These are phyloP conservation scores for Phaonia tiefii DNA, from an alignment of 2,888 invertebrate species.

Conservation along the genomic window DNA sequence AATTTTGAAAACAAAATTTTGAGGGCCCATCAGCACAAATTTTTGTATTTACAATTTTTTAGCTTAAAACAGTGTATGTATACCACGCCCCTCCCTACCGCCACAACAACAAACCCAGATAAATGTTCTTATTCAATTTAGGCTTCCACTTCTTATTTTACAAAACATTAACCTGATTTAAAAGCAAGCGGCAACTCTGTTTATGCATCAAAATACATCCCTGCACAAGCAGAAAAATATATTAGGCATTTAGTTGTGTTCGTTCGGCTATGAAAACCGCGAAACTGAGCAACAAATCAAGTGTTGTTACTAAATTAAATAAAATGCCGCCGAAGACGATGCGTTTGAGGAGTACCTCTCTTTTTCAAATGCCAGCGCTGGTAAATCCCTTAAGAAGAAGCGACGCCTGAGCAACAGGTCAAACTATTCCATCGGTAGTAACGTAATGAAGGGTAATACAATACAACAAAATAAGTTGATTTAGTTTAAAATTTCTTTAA, in stretches of 20 bases:
- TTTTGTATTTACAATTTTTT: background rate
- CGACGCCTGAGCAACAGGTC: constrained; percentile 2
- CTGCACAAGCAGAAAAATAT: background rate
- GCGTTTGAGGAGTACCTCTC: constrained; percentile 4
- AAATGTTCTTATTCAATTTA: background rate
- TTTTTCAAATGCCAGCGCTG: constrained; percentile 2
- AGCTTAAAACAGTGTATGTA: too few species aligned
- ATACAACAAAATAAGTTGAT: constrained; percentile 3
- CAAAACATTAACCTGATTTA: background rate
- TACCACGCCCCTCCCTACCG: too few species aligned
- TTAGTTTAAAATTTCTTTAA: constrained; percentile 2
- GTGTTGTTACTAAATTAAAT: constrained; percentile 6
- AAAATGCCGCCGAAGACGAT: background rate
- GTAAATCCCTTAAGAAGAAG: background rate
- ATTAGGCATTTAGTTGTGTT: background rate
- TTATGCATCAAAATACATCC: background rate
- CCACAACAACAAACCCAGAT: too few species aligned
- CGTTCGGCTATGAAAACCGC: too few species aligned
- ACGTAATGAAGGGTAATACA: constrained; percentile 1
- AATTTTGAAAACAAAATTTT: too few species aligned
- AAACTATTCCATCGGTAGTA: background rate
- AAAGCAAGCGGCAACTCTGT: background rate
- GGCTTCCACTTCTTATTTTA: background rate
- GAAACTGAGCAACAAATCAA: too few species aligned
- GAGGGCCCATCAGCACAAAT: background rate